Evolutionary conservation across 2,113 vertebrate genomes (phyloP), one percentile per base, ranked within the genome.

Genomic region (Columbina picui): DNA sequence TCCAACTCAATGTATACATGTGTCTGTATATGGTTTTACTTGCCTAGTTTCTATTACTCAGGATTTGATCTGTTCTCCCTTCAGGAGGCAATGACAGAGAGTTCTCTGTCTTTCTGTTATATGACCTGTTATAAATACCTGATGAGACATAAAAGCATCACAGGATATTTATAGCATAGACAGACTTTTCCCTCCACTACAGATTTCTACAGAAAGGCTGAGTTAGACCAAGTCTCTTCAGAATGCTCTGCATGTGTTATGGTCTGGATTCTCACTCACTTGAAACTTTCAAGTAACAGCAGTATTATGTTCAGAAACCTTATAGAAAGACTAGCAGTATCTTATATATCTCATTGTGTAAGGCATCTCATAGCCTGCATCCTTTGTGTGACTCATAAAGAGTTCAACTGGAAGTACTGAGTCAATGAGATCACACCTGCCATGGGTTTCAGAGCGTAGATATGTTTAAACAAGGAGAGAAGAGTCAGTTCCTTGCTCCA

Each of bases 381-480:
- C 10, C 25, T 69, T 78, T 39, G 38, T 34, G 13, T 16, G 34
- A 22, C 9, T 70, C 47, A 30, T 18, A 6, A 70, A 20, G 15
- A 55, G 13, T 63, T 90, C 69, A 60, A 6, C 9, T 50, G 32
- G 38, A 87, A 87, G 41, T 26, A 63, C 13, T 16, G 56, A 55
- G 29, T 39, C 60, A 63, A 65, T 63, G 32, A 13, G 9, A 59
- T 38, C 34, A 34, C 9, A 26, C 14, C 71, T 57, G 8, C 29
- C 6, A 70, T 0, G 0, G 3, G 3, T 77, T 77, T 80, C 59
- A 56, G 45, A 89, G 10, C 20, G n/a, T 6, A 59, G 78, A 69
- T 8, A 3, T 45, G 5, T 59, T 69, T 38, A 80, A 80, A 17
- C 22, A n/a, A 55, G 36, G 20, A 75, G 30, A 56, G 22, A 67